These are phyloP conservation scores for Miniopterus natalensis DNA, from an alignment of 2,113 vertebrate genomes.

Conservation along the genomic window DNA sequence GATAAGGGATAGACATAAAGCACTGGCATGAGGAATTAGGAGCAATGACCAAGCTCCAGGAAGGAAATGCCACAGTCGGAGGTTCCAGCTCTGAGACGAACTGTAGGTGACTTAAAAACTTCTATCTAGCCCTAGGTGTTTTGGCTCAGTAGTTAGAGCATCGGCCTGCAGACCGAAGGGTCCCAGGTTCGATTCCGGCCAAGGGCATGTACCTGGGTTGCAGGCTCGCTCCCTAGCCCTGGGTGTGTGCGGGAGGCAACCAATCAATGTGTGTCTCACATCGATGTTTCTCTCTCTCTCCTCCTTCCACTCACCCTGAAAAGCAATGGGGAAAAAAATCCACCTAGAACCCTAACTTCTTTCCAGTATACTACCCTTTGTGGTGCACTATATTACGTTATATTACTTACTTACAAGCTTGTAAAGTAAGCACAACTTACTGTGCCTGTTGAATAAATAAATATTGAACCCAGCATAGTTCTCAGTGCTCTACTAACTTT, in stretches of 20 bases:
- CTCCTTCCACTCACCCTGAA: no score
- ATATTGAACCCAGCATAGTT: neutral
- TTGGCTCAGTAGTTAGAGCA: no score
- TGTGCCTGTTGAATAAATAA: constrained; percentile 32
- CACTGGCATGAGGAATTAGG: neutral
- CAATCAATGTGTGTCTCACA: no score
- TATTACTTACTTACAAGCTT: neutral
- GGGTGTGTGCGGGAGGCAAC: no score
- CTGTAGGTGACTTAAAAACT: neutral
- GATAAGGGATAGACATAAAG: constrained; percentile 50
- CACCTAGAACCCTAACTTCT: neutral
- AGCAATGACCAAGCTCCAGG: neutral
- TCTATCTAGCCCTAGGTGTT: no score
- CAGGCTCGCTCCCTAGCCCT: no score
- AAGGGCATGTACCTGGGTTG: no score
- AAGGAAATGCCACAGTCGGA: neutral
- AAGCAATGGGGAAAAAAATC: neutral
- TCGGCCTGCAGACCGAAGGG: no score
- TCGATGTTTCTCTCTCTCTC: no score
- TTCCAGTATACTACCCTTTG: neutral
- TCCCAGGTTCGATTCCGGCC: no score
- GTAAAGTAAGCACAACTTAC: neutral
- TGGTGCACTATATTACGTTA: no score
- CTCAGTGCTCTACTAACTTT: neutral
- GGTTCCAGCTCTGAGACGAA: neutral